A percentile compares a stretch with the other conserved stretches of the same genome.
phyloP scores from a whole-genome alignment of 2,888 invertebrate genomes.

The Mayetiola destructor region DNA sequence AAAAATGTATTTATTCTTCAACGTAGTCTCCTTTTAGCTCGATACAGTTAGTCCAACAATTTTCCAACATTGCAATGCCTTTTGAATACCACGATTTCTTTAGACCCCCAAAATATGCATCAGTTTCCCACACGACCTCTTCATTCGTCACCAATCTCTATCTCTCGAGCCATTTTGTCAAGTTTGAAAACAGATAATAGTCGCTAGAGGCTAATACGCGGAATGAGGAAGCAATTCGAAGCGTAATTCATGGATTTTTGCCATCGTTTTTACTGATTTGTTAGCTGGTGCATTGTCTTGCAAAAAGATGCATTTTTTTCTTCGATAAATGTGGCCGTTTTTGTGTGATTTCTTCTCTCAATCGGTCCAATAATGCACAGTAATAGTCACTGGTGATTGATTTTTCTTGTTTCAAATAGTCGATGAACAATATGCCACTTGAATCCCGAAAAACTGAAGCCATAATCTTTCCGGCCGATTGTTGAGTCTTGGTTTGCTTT shows the following conservation, averaged over 20 bases:
- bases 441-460: constrained; percentile 26
- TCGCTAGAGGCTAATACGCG: constrained; percentile 14
- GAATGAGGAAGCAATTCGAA: constrained; percentile 14
- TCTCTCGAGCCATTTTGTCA: constrained; percentile 2
- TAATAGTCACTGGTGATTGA: constrained; percentile 23
- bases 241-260: constrained; percentile 11
- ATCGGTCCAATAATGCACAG: constrained; percentile 20
- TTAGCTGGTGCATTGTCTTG: constrained; percentile 14
- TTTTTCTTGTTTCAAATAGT: constrained; percentile 25
- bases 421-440: constrained; percentile 23
- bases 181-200: constrained; percentile 14
- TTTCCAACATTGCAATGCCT: background rate
- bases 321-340: constrained; percentile 18
- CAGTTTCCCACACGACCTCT: background rate
- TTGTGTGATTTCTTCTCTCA: constrained; percentile 18
- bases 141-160: background rate
- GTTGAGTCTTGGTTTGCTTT: constrained; percentile 18
- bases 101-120: background rate
- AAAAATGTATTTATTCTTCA: background rate
- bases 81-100: background rate
- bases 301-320: constrained; percentile 17
- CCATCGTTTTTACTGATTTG: background rate
- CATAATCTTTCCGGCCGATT: constrained; percentile 24
- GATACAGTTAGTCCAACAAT: background rate
- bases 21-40: background rate